A percentile compares a stretch with the other conserved stretches of the same genome.
Evolutionary conservation across 2,888 invertebrate species (phyloP).

Genomic region (Amphimallon solstitiale): DNA sequence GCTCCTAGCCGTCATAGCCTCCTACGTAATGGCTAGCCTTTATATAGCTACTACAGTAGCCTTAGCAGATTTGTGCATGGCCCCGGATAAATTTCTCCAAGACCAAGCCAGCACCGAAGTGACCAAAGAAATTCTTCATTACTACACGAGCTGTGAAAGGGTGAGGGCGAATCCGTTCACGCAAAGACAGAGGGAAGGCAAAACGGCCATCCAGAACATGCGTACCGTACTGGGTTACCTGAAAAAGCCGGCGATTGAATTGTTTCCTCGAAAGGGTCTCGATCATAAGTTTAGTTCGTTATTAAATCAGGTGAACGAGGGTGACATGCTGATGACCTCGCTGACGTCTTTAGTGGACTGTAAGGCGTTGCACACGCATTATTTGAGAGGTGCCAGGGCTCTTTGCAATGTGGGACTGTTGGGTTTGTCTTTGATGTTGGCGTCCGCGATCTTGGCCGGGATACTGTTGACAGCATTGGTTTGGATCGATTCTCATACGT

Average conservation of each 20-base stretch:
- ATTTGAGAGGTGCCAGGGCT: slow-evolving; percentile 81
- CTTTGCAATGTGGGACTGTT: slow-evolving; percentile 85
- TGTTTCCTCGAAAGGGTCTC: slow-evolving; percentile 65
- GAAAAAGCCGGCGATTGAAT: slow-evolving; percentile 64
- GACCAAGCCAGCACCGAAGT: slow-evolving; percentile 59
- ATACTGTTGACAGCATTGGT: slow-evolving; percentile 91
- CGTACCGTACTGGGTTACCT: slow-evolving; percentile 65
- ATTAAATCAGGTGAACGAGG: slow-evolving; percentile 80
- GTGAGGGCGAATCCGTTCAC: slow-evolving; percentile 83
- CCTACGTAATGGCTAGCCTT: slow-evolving; percentile 89
- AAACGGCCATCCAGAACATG: slow-evolving; percentile 62
- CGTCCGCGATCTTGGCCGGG: slow-evolving; percentile 87
- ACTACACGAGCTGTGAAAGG: slow-evolving; percentile 86
- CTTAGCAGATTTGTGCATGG: slow-evolving; percentile 76
- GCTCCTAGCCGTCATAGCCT: slow-evolving; percentile 85
- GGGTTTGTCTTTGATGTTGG: slow-evolving; percentile 85
- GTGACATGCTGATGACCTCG: slow-evolving; percentile 76
- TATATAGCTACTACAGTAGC: slow-evolving; percentile 89
- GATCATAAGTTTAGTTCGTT: slow-evolving; percentile 81
- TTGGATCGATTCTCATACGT: slow-evolving; percentile 94
- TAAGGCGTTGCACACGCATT: slow-evolving; percentile 83
- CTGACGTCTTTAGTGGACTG: slow-evolving; percentile 83
- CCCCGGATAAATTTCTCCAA: slow-evolving; percentile 66
- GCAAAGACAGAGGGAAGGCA: slow-evolving; percentile 81
- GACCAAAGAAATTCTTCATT: slow-evolving; percentile 63